These are phyloP conservation scores for Sminthurinus aureus DNA, from an alignment of 2,888 invertebrate species.

Conservation along the genomic window DNA sequence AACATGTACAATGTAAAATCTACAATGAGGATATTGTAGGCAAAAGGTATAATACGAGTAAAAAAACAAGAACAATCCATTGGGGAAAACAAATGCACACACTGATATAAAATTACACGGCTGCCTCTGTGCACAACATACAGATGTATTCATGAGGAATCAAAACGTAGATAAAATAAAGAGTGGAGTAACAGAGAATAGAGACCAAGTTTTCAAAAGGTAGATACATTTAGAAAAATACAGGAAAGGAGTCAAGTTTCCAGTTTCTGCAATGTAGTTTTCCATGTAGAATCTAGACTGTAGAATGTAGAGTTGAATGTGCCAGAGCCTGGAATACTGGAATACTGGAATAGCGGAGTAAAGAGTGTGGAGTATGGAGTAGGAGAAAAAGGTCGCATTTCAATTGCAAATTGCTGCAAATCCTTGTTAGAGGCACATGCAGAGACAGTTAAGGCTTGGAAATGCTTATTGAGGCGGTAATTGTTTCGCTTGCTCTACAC, in stretches of 20 bases:
- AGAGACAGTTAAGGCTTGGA: conserved; percentile 16
- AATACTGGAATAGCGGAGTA: no score
- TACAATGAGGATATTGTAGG: no score
- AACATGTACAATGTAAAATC: no score
- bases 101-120: not conserved
- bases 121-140: not conserved
- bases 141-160: not conserved
- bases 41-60: not conserved
- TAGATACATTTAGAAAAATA: not conserved
- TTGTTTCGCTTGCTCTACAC: not conserved
- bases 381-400: conserved; percentile 28
- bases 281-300: no score
- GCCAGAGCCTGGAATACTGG: no score
- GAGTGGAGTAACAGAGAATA: not conserved
- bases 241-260: not conserved
- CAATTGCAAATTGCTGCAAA: conserved; percentile 30
- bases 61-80: not conserved
- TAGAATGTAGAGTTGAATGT: no score
- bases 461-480: conserved; percentile 20
- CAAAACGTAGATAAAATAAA: not conserved
- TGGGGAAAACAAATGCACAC: not conserved
- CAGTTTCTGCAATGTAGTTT: no score
- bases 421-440: conserved; percentile 22
- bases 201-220: not conserved
- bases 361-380: not conserved